These are phyloP conservation scores for Anoncus sp. DNA, from an alignment of 2,888 invertebrate genomes.

Conservation along the genomic window DNA sequence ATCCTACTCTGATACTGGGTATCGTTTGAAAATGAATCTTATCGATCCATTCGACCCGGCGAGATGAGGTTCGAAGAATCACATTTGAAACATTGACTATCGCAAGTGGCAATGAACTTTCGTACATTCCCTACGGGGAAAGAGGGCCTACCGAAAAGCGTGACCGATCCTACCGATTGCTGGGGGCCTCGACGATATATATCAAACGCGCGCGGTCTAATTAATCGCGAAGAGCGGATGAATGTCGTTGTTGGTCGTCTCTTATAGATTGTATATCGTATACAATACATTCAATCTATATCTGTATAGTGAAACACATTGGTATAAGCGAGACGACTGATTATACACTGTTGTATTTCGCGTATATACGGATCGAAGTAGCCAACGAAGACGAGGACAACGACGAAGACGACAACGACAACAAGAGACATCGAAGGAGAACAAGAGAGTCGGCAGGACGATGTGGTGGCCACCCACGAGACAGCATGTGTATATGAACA, in stretches of 20 bases:
- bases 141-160: conserved; percentile 72
- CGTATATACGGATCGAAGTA: conserved; percentile 50
- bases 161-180: conserved; percentile 76
- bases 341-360: conserved; percentile 52
- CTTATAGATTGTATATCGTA: conserved; percentile 56
- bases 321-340: conserved; percentile 38
- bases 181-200: conserved; percentile 71
- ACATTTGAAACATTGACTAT: conserved; percentile 9
- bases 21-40: too few species aligned
- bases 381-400: conserved; percentile 33
- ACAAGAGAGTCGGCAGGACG: conserved; percentile 60
- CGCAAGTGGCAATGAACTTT: conserved; percentile 16
- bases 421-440: conserved; percentile 51
- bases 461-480: conserved; percentile 77
- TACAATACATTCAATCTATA: conserved; percentile 39
- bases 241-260: conserved; percentile 58
- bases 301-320: conserved; percentile 24
- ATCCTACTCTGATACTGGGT: too few species aligned
- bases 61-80: too few species aligned
- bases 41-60: too few species aligned
- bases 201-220: conserved; percentile 77
- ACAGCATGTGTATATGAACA: conserved; percentile 48
- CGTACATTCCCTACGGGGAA: conserved; percentile 30
- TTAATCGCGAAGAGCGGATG: conserved; percentile 75
- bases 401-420: conserved; percentile 37